Evolutionary conservation across 2,113 vertebrate species (phyloP), one percentile per base, ranked within the genome.

Genomic region (Melanotaenia duboulayi): DNA sequence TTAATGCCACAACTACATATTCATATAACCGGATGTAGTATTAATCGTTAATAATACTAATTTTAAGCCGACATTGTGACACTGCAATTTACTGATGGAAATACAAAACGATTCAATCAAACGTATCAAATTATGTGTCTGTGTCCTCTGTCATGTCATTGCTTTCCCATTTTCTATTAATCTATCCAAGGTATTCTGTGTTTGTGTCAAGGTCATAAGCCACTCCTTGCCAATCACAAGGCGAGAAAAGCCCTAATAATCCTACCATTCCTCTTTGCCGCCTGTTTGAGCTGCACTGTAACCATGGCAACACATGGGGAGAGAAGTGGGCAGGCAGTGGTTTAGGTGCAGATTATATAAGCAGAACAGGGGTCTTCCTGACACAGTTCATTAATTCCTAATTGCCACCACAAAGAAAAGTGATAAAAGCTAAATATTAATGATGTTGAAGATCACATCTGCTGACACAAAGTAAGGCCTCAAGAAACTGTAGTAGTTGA

Each of bases 291-390:
- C 81, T 58, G 52, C 65, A 74, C 3, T 4, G 90, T 92, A 84
- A 91, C 91, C 89, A 86, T 91, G 83, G 79, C 81, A 91, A 92
- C 90, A 56, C 48, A 42, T n/a, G 52, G 58, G 50, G 80, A 71
- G 81, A 61, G 66, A 65, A 65, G 62, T 74, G 67, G 78, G 61
- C 44, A 78, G 68, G 65, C 61, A 49, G 59, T 52, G 68, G 73
- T 79, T 84, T 77, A 51, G 67, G 67, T 40, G 55, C 4, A 35
- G 59, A 60, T 87, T 84, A 75, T 60, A 75, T 65, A 76, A 80
- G 40, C 22, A 51, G n/a, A 39, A 59, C 20, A 25, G 16, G 9
- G 59, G 25, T 39, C 77, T 50, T 25, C 37, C 23, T 44, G 1
- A 4, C 8, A 48, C 4, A 4, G 25, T 67, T 87, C 8, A 69